Percentiles rank a stretch among this genome's conserved stretches.
Evolutionary conservation across 35 echinoderm and acorn worm species (phyloP).

Genomic region (Apostichopus japonicus): DNA sequence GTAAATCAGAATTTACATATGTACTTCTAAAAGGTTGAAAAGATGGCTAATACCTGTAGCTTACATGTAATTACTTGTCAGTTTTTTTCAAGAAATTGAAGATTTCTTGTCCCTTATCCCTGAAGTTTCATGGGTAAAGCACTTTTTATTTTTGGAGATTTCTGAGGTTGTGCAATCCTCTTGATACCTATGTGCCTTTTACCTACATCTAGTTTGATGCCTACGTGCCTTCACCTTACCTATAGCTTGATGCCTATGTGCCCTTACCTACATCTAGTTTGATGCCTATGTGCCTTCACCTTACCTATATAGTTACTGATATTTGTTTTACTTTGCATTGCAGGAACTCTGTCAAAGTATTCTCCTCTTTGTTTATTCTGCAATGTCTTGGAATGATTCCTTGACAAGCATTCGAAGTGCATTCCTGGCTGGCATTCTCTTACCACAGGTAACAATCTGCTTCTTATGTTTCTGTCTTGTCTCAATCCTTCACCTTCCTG

Average conservation of each 20-base stretch:
- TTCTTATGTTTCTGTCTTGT: not conserved
- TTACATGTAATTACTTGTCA: too few species aligned
- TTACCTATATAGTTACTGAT: not conserved
- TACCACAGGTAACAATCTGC: slow-evolving; percentile 60
- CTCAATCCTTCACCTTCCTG: too few species aligned
- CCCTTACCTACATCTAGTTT: not conserved
- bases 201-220: too few species aligned
- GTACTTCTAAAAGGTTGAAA: too few species aligned
- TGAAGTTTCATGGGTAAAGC: too few species aligned
- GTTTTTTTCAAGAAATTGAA: too few species aligned
- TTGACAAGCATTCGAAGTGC: slow-evolving; percentile 65
- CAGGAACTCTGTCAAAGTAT: slow-evolving; percentile 80
- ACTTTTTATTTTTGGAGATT: too few species aligned
- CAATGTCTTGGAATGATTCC: slow-evolving; percentile 80
- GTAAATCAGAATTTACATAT: too few species aligned
- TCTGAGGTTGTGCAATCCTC: too few species aligned
- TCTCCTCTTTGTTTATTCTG: slow-evolving; percentile 72
- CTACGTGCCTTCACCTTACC: not conserved
- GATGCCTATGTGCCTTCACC: not conserved
- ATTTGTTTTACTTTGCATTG: not conserved
- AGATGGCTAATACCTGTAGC: too few species aligned
- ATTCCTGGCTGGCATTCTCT: slow-evolving; percentile 55
- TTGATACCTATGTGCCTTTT: too few species aligned
- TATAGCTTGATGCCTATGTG: not conserved
- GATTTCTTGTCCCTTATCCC: too few species aligned